Conservation (phyloP, 2,888 invertebrate species). For the Oscheius sp. region DNA sequence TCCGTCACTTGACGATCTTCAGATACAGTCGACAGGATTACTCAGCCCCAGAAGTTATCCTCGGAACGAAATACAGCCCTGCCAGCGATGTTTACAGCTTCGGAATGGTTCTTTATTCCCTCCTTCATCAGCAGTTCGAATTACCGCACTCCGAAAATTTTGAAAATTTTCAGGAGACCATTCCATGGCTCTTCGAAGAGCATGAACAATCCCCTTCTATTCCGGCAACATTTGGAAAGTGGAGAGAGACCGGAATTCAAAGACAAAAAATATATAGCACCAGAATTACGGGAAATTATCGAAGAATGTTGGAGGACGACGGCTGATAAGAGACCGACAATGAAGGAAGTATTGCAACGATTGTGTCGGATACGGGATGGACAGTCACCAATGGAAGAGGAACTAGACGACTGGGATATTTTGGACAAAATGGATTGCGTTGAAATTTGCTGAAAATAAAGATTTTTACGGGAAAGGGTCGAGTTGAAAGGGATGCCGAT, state of each 20-base stretch:
- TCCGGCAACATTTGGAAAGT: slow-evolving; percentile 3
- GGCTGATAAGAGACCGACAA: neutral
- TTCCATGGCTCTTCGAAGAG: neutral
- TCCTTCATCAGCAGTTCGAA: neutral
- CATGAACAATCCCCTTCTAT: slow-evolving; percentile 10
- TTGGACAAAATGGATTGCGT: neutral
- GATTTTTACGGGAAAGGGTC: too few species aligned
- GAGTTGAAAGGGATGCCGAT: too few species aligned
- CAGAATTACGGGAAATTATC: neutral
- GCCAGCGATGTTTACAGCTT: slow-evolving; percentile 23
- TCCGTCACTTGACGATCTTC: neutral
- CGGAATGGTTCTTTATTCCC: slow-evolving; percentile 10
- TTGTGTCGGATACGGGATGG: neutral
- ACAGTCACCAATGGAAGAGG: neutral
- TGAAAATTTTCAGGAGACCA: neutral
- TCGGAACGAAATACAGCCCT: neutral
- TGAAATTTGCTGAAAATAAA: neutral
- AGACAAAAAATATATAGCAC: neutral
- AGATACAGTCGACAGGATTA: slow-evolving; percentile 14
- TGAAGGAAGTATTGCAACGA: slow-evolving; percentile 1
- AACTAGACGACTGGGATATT: neutral
- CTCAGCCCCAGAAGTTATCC: slow-evolving; percentile 16
- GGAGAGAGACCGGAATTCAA: neutral
- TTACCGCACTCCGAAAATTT: neutral
- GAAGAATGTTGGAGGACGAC: slow-evolving; percentile 12